Evolutionary conservation across 53 echinoderm and acorn worm genomes (phyloP), one percentile per base, ranked within the genome.

Genomic region (Holothuria leucospilota): DNA sequence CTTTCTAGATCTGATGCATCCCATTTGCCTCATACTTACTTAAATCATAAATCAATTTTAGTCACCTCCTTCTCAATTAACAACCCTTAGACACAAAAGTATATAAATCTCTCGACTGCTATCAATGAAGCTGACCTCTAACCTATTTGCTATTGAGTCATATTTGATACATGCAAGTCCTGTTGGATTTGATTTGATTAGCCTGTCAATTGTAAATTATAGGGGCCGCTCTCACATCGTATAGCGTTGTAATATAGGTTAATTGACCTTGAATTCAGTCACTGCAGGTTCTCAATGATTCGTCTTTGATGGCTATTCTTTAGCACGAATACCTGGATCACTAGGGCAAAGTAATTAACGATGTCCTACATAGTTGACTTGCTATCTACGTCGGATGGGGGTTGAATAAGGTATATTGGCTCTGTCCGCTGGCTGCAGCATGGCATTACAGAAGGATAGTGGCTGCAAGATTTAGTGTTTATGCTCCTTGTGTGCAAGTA

Each of bases 241-340:
- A 51, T 21, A 75, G 75, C 41, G 53, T 75, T 49, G 70, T 75
- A 75, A 75, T 75, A 26, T 75, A 75, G 75, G 75, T 75, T 75
- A 75, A 75, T 75, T 75, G 75, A 75, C 75, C 75, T 75, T 75
- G 75, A 75, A 75, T 51, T 39, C 41, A 51, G 28, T 75, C 51
- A 75, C 21, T 49, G 75, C 56, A 56, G 75, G 49, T 75, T 72
- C 51, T 75, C 24, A n/a, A 75, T 21, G 75, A 75, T 49, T 21
- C 52, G 75, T 40, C 51, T 51, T 75, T 75, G 75, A 75, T 75
- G 39, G 75, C 75, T 49, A 49, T 75, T 52, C 52, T 52, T 51
- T 28, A 49, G 75, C 23, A 49, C 75, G 13, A 41, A 46, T 74
- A 52, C 52, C 75, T 75, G 49, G 75, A 75, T 75, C 52, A 75